Conservation (phyloP, 2,797 vertebrate species). For the Pelodytes ibericus region DNA sequence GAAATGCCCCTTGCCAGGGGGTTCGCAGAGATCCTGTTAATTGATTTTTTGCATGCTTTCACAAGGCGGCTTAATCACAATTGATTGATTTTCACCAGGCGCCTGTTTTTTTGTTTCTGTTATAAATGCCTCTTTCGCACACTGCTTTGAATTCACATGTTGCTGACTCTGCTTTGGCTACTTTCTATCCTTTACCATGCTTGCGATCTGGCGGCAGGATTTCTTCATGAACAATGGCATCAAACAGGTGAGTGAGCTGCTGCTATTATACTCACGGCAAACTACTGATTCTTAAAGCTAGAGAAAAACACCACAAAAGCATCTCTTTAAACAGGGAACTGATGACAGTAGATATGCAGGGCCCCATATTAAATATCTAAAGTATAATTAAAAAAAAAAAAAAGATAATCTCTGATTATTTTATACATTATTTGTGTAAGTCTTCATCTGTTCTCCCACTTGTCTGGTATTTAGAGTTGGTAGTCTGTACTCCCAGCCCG, state of each 20-base stretch:
- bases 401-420: too few relatives aligned
- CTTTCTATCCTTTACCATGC: conserved; percentile 81
- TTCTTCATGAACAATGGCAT: conserved; percentile 95
- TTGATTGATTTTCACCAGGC: conserved; percentile 13
- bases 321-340: too few relatives aligned
- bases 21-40: not conserved
- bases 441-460: too few relatives aligned
- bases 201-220: conserved; percentile 96
- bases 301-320: too few relatives aligned
- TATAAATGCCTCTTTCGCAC: not conserved
- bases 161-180: conserved; percentile 58
- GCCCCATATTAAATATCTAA: too few relatives aligned
- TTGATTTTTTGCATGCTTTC: conserved; percentile 3
- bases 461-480: too few relatives aligned
- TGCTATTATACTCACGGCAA: conserved; percentile 17
- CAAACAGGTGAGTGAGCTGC: conserved; percentile 81
- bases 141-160: conserved; percentile 6
- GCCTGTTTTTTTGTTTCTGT: not conserved
- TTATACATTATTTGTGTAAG: too few relatives aligned
- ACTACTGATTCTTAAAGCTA: not conserved
- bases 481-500: too few relatives aligned
- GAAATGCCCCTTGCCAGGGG: too few relatives aligned
- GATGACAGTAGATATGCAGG: too few relatives aligned
- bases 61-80: not conserved
- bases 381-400: too few relatives aligned